These are phyloP conservation scores for Rutilus rutilus DNA, from an alignment of 2,113 vertebrate species.

Conservation along the genomic window DNA sequence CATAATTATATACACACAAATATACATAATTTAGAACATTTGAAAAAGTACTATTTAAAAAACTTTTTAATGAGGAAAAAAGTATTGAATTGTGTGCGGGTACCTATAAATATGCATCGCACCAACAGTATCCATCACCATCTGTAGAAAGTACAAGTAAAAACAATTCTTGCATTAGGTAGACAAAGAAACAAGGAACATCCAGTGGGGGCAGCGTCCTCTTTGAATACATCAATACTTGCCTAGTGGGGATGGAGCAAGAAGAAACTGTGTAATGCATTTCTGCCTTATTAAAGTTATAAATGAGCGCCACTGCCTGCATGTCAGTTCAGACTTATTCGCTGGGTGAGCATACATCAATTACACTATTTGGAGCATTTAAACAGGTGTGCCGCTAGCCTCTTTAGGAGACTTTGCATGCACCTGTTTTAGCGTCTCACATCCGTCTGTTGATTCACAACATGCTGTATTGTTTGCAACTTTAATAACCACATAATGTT, in stretches of 20 bases:
- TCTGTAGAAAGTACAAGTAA: neutral
- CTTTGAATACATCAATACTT: conserved; percentile 71
- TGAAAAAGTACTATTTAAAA: neutral
- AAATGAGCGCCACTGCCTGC: conserved; percentile 58
- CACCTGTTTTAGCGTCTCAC: conserved; percentile 3
- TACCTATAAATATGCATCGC: neutral
- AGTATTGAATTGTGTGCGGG: neutral
- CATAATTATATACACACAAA: too few species aligned
- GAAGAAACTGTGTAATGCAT: conserved; percentile 72
- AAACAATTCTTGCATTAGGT: conserved; percentile 17
- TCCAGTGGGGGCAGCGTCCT: conserved; percentile 66
- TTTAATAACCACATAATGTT: conserved; percentile 28
- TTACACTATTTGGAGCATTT: conserved; percentile 65
- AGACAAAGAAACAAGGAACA: conserved; percentile 65
- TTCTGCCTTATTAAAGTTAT: conserved; percentile 69
- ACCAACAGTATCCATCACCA: neutral
- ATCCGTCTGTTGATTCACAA: conserved; percentile 37
- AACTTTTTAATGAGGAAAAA: neutral
- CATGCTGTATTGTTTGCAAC: conserved; percentile 29
- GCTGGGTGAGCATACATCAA: conserved; percentile 64
- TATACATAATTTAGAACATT: neutral
- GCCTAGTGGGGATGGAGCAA: conserved; percentile 65
- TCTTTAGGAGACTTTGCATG: conserved; percentile 19
- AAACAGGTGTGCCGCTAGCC: conserved; percentile 44
- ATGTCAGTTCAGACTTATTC: conserved; percentile 63